Evolutionary conservation across 23 tunicate genomes (phyloP).

Genomic region (Trididemnum miniatum): DNA sequence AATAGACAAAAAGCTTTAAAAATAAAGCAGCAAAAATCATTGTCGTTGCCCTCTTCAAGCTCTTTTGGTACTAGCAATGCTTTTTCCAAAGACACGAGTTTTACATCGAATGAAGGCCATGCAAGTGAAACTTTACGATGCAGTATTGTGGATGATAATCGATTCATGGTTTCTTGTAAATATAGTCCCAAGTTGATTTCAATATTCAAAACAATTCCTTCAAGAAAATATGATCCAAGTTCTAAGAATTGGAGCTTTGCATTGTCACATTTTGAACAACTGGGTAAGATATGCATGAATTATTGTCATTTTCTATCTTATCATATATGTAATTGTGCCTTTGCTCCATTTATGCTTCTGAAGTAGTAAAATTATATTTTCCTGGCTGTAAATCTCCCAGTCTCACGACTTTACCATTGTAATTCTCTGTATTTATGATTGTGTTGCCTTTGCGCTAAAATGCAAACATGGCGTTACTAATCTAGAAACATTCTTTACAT

Average conservation of each 20-base stretch:
- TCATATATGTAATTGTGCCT: no score
- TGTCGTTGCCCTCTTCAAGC: neutral
- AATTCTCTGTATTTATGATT: no score
- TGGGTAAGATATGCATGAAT: constrained; percentile 34
- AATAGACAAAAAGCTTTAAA: constrained; percentile 43
- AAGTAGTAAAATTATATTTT: no score
- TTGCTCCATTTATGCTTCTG: no score
- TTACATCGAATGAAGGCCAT: neutral
- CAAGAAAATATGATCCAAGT: constrained; percentile 47
- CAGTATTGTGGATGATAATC: constrained; percentile 23
- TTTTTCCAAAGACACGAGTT: neutral
- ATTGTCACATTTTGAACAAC: constrained; percentile 6
- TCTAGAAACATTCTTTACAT: no score
- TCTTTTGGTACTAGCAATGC: neutral
- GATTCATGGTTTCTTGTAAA: constrained; percentile 35
- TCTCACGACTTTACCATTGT: no score
- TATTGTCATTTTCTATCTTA: no score
- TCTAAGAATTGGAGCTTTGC: constrained; percentile 43
- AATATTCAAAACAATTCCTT: constrained; percentile 43
- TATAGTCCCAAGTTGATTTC: constrained; percentile 43
- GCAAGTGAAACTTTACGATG: constrained; percentile 2
- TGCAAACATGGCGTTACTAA: no score
- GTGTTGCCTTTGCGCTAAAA: no score
- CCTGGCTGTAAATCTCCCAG: no score
- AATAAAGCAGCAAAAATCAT: constrained; percentile 8